Evolutionary conservation across 2,888 invertebrate genomes (phyloP), one percentile per base, ranked within the genome.

Genomic region (Lycocerus yunnanus): DNA sequence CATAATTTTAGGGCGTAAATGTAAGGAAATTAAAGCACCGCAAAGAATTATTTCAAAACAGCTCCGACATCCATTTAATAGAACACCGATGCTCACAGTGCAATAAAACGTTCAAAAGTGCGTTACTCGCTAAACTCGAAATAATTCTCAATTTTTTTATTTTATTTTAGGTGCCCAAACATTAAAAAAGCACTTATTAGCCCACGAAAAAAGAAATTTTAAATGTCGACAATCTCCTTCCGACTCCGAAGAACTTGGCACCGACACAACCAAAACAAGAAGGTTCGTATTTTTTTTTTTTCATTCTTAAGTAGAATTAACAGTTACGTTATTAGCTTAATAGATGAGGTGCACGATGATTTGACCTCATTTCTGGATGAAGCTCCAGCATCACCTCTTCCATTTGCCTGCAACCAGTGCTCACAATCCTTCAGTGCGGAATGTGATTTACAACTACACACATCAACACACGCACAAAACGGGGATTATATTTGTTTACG

Each of bases 371-470:
- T 83, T 77, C 71, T 83, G 43, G 80, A 82, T 58, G 78, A 77
- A 13, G 80, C 79, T 63, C 75, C 84, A 78, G 84, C 86, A 18
- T 79, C 87, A 27, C 78, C 79, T 6, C 72, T 81, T 27, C 78
- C 78, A 13, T 82, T 81, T 71, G 80, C 85, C 1, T 90, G 90
- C 79, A 74, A 75, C 0, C 82, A 88, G 21, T 91, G 91, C 81
- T 86, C 87, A 10, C 85, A 88, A 13, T 83, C 85, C 1, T 90
- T 90, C 79, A 83, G 80, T n/a, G 86, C 87, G 0, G 87, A 88
- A 76, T 84, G 86, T 60, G 91, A 91, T 80, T 84, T 90, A 15
- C 79, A 84, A 21, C 82, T 91, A 59, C 91, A 91, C 80, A 81
- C 84, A 1, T 86, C 88, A 1, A 80, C 90, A 69, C 90, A 90